These are phyloP conservation scores for Indicator indicator DNA, from an alignment of 2,113 vertebrate species.

Conservation along the genomic window DNA sequence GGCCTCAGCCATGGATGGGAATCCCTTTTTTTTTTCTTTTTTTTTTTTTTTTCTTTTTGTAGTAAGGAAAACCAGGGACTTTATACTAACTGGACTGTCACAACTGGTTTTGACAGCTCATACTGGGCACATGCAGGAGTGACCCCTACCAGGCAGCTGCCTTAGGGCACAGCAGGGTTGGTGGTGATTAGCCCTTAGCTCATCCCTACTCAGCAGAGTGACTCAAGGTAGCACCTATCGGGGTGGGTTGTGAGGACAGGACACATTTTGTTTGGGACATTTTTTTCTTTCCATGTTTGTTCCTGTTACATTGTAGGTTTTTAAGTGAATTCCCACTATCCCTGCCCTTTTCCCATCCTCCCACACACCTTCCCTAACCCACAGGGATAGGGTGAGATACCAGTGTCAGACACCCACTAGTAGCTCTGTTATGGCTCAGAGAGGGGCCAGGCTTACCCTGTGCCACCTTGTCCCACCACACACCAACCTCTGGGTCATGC, in stretches of 20 bases:
- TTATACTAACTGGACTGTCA: background rate
- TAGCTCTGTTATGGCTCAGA: background rate
- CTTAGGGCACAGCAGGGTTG: background rate
- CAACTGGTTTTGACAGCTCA: background rate
- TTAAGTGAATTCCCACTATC: background rate
- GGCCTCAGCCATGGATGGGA: background rate
- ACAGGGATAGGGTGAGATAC: background rate
- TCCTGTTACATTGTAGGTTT: background rate
- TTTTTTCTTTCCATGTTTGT: background rate
- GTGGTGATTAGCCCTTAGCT: background rate
- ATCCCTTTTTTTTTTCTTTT: background rate
- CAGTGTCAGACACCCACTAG: fast-evolving
- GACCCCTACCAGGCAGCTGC: background rate
- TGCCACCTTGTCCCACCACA: background rate
- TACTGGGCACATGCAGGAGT: fast-evolving
- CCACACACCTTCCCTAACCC: background rate
- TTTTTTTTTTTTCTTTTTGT: background rate
- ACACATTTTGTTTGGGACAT: background rate
- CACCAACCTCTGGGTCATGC: background rate
- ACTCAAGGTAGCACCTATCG: background rate
- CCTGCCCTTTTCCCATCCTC: background rate
- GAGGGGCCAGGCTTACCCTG: background rate
- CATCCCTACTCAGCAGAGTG: background rate
- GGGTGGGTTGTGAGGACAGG: fast-evolving
- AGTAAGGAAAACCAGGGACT: background rate